A percentile compares a stretch with the other conserved stretches of the same genome.
These are phyloP conservation scores for Hipposideros larvatus DNA, from an alignment of 2,797 vertebrate genomes.

Conservation along the genomic window DNA sequence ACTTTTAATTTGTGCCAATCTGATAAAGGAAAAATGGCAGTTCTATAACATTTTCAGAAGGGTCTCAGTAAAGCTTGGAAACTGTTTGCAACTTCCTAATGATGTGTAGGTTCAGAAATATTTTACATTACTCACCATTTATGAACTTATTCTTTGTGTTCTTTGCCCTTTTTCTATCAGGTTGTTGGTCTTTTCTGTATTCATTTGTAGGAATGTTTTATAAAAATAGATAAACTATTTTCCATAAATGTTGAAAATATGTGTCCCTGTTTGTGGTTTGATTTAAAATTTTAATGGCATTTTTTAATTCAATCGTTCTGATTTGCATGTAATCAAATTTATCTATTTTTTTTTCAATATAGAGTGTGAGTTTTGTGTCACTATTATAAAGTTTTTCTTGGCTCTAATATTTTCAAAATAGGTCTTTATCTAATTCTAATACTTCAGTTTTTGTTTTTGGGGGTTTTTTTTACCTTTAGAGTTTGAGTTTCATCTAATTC, in stretches of 20 bases:
- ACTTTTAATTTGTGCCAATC: neutral
- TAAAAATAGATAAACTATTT: conserved; percentile 28
- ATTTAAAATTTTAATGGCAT: neutral
- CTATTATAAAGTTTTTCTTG: conserved; percentile 42
- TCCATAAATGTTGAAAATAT: conserved; percentile 14
- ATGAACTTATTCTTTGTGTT: neutral
- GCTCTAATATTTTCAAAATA: conserved; percentile 41
- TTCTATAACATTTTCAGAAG: neutral
- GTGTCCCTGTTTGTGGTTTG: neutral
- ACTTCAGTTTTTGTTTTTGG: neutral
- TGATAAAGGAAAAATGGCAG: neutral
- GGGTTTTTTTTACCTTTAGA: neutral
- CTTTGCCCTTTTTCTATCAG: neutral
- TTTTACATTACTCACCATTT: neutral
- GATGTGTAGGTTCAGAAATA: neutral
- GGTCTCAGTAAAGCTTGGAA: neutral
- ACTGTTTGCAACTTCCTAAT: conserved; percentile 3
- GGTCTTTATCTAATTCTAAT: neutral
- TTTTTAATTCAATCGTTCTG: neutral
- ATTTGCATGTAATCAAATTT: conserved; percentile 44
- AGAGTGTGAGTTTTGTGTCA: conserved; percentile 5
- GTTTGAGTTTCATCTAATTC: neutral
- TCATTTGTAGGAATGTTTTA: neutral
- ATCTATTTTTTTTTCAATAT: neutral
- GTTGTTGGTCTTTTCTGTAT: neutral